Base-by-base conservation (phyloP, 2,113 vertebrate genomes). In the Malurus elegans region DNA sequence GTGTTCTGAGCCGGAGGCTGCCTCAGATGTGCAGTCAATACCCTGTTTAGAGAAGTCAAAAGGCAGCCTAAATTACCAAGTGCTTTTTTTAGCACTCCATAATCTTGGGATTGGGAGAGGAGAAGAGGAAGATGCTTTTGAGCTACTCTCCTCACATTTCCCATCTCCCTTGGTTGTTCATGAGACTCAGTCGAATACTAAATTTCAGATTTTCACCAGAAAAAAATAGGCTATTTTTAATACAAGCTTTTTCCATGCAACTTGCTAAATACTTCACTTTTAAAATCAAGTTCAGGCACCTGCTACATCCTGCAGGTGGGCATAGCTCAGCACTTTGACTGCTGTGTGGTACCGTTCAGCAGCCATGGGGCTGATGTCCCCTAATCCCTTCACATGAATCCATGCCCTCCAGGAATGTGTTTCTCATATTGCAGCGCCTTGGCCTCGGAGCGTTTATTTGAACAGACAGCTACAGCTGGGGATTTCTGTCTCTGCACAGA, bases 391-490 rank as follows among this genome's bases (percentile, higher is more conserved):
- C 66, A 70, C 44, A 29, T 60, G 87, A 91, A 92, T 62, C 47
- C 47, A 15, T 8, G 58, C 47, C 23, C 70, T 79, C 54, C 31
- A 40, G 79, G 89, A 87, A 93, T 26, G 38, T 12, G 45, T 83
- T 95, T 94, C 88, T 96, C 91, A 75, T 71, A 73, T 88, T 84
- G 28, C 85, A 74, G 67, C 40, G 61, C 53, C 61, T 82, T 71
- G 66, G 36, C 56, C 64, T 31, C 45, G 47, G 29, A 34, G 58
- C 4, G 2, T 69, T 87, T 44, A 47, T 86, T 71, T 66, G 95
- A 90, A 96, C 90, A 93, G 91, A 96, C 90, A 92, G 90, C 75
- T 82, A 26, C 87, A 90, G 87, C 72, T 95, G 92, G 57, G 50
- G 64, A 82, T 58, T 93, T 90, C 65, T 73, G 88, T 86, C 45